Evolutionary conservation across 1,140 invertebrate species (phyloP), one percentile per base, ranked within the genome.

Genomic region (Yoshiicerus persimilis): DNA sequence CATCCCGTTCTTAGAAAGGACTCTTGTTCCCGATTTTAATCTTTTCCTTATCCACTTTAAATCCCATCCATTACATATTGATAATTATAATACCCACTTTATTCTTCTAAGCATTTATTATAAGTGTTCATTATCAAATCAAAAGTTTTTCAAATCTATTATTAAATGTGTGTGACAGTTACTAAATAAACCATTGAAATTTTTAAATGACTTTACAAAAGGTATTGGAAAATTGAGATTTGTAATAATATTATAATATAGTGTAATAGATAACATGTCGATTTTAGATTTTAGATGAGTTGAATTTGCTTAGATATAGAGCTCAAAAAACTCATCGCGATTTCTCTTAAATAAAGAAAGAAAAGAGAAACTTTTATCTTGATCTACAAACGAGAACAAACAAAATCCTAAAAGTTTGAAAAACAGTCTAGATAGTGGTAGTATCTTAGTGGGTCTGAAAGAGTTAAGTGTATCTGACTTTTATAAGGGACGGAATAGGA

Each of bases 401-500:
- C 75, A 80, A 80, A 38, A 80, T 34, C 11, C 30, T 38, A 23
- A 80, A 32, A 80, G 32, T 80, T 36, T 8, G 34, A 80, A 80
- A 80, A 80, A 80, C 75, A 80, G 34, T 9, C 30, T 36, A 36
- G 47, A n/a, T 8, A 8, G n/a, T n/a, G 39, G 3, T 56, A 56
- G 32, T 32, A 38, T 36, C 34, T 36, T 36, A 20, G 11, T 80
- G 83, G 56, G 56, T 13, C 25, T 30, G 83, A 84, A 84, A 20
- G 85, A 34, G 85, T 86, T 86, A 86, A 86, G 85, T 86, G 85
- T 30, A 86, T 86, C 36, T 86, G 85, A 86, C 85, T 86, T 86
- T 64, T 25, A 86, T 27, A 27, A 39, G 32, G 66, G 66, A 75
- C 34, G 86, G 66, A 75, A 83, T 36, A 34, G 38, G 56, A 70